phyloP scores from a whole-genome alignment of 2,888 invertebrate genomes.

The Temnothorax ravouxi region DNA sequence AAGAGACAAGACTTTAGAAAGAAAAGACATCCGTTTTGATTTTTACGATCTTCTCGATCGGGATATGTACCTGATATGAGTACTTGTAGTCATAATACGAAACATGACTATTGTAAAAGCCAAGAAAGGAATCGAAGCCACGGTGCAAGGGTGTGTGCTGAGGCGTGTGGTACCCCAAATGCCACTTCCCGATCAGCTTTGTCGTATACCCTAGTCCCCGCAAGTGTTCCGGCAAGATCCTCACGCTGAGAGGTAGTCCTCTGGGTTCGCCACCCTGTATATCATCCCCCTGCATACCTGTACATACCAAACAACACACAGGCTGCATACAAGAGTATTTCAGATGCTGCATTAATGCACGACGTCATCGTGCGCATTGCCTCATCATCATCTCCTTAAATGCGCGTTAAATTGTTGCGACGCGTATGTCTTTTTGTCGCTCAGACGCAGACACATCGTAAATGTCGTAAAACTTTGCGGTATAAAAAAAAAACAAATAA shows the following conservation, averaged over 20 bases:
- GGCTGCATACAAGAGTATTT: background rate
- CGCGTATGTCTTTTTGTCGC: background rate
- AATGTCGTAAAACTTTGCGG: background rate
- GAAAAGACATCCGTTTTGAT: background rate
- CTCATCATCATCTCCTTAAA: background rate
- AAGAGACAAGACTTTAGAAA: background rate
- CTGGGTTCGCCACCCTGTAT: constrained; percentile 87
- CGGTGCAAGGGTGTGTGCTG: constrained; percentile 91
- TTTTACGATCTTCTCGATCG: too few species aligned
- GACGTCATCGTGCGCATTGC: background rate
- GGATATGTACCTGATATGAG: constrained; percentile 64
- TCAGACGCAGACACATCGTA: background rate
- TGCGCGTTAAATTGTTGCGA: background rate
- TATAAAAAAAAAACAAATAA: background rate
- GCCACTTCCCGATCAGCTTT: constrained; percentile 89
- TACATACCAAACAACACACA: background rate
- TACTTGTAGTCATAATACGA: constrained; percentile 93
- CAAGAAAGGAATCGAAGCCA: constrained; percentile 94
- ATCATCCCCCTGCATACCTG: constrained; percentile 88
- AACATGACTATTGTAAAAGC: constrained; percentile 94
- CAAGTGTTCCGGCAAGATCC: constrained; percentile 87
- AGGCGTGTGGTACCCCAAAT: constrained; percentile 87
- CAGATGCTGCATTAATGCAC: background rate
- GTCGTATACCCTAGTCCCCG: constrained; percentile 87
- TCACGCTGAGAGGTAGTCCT: constrained; percentile 87